Conservation (phyloP, 2,113 vertebrate species). For the Notothenia rossii region DNA sequence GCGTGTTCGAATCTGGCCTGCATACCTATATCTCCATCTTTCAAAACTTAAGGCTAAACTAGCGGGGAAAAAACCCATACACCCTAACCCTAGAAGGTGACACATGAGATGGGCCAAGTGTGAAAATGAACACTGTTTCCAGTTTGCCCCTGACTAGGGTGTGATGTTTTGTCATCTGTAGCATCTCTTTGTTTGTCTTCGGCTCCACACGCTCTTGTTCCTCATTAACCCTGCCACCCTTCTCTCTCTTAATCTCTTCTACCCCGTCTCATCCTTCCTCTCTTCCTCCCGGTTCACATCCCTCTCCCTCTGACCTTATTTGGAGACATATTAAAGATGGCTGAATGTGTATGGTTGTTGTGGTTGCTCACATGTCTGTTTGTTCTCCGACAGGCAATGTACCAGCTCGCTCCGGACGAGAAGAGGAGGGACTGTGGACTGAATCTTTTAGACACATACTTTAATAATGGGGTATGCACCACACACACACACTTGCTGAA, state of each 20-base stretch:
- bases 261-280: background rate
- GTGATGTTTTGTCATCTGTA: slow-evolving; percentile 5
- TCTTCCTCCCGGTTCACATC: slow-evolving; percentile 1
- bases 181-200: background rate
- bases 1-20: too few relatives aligned
- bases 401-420: slow-evolving; percentile 90
- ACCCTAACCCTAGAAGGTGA: background rate
- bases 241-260: background rate
- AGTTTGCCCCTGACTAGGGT: slow-evolving; percentile 33
- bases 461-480: slow-evolving; percentile 87
- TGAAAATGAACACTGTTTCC: slow-evolving; percentile 23
- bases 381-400: slow-evolving; percentile 84
- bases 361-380: slow-evolving; percentile 43
- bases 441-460: slow-evolving; percentile 88
- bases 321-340: slow-evolving; percentile 54
- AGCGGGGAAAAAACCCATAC: too few relatives aligned
- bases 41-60: too few relatives aligned
- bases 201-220: background rate
- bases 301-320: slow-evolving; percentile 51
- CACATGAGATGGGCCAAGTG: background rate
- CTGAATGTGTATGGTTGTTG: slow-evolving; percentile 27
- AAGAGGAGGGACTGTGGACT: slow-evolving; percentile 87
- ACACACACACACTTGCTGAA: slow-evolving; percentile 1
- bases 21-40: too few relatives aligned
- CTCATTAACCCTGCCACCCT: background rate